A percentile compares a stretch with the other conserved stretches of the same genome.
phyloP scores from a whole-genome alignment of 2,113 vertebrate genomes.

The Zosterops lateralis region DNA sequence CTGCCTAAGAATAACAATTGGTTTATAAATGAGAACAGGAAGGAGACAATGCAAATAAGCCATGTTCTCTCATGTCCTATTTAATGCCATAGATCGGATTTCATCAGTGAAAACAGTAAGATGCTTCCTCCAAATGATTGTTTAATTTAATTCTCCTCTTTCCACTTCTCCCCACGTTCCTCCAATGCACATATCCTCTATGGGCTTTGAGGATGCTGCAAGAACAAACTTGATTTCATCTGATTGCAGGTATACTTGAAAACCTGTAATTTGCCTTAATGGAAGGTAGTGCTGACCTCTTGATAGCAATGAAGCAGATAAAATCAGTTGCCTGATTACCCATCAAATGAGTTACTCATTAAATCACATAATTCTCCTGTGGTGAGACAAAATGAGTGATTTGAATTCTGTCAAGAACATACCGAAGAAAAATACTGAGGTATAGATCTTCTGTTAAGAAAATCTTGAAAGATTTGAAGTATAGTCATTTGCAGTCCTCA shows the following conservation, averaged over 20 bases:
- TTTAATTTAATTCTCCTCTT: constrained; percentile 32
- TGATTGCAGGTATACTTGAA: constrained; percentile 1
- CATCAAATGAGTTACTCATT: neutral
- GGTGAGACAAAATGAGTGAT: neutral
- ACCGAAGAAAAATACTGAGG: neutral
- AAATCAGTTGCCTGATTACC: neutral
- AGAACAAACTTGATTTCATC: neutral
- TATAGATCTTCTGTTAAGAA: neutral
- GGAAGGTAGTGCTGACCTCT: neutral
- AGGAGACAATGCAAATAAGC: neutral
- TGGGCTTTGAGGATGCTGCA: neutral
- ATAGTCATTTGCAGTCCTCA: neutral
- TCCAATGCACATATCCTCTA: neutral
- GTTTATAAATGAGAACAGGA: constrained; percentile 29
- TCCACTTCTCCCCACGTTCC: neutral
- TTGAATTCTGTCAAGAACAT: neutral
- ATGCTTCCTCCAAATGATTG: constrained; percentile 4
- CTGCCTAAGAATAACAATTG: neutral
- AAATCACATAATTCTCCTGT: neutral
- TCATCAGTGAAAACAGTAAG: neutral
- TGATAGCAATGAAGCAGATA: neutral
- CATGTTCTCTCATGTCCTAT: neutral
- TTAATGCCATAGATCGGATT: constrained; percentile 2
- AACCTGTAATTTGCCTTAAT: constrained; percentile 14
- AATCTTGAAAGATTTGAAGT: neutral